Evolutionary conservation across 2,113 vertebrate genomes (phyloP).

Genomic region (Paramormyrops kingsleyae): DNA sequence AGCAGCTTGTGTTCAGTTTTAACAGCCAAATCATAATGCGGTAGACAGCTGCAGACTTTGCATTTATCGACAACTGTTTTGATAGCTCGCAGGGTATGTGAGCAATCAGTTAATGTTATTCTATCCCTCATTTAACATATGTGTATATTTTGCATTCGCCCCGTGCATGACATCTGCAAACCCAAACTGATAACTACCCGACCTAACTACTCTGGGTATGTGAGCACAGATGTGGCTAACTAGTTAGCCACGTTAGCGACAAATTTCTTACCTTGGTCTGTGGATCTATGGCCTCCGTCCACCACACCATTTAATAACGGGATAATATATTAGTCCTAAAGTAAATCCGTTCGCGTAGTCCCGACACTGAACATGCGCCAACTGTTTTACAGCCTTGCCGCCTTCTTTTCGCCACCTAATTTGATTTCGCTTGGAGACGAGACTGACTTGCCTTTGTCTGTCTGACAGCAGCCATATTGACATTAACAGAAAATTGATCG

Average conservation of each 20-base stretch:
- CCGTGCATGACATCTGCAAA: not conserved
- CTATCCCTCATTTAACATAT: not conserved
- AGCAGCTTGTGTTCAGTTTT: not conserved
- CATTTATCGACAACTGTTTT: not conserved
- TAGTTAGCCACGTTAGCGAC: constrained; percentile 30
- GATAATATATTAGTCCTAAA: constrained; percentile 31
- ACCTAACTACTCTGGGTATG: not conserved
- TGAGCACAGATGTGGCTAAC: constrained; percentile 12
- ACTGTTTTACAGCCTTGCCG: constrained; percentile 40
- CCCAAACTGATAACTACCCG: not conserved
- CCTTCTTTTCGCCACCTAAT: constrained; percentile 44
- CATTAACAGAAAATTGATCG: constrained; percentile 43
- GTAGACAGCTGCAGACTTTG: constrained; percentile 2
- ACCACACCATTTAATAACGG: constrained; percentile 42
- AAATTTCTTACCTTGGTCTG: constrained; percentile 55
- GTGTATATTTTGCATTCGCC: not conserved
- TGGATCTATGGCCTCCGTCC: constrained; percentile 52
- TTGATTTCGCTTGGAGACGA: constrained; percentile 58
- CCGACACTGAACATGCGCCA: constrained; percentile 39
- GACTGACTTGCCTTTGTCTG: constrained; percentile 69
- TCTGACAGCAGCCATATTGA: constrained; percentile 72
- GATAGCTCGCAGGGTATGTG: not conserved
- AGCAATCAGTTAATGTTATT: not conserved
- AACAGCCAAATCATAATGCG: not conserved
- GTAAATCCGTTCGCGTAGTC: constrained; percentile 27